phyloP scores from a whole-genome alignment of 2,113 vertebrate species.

The Oenanthe melanoleuca region DNA sequence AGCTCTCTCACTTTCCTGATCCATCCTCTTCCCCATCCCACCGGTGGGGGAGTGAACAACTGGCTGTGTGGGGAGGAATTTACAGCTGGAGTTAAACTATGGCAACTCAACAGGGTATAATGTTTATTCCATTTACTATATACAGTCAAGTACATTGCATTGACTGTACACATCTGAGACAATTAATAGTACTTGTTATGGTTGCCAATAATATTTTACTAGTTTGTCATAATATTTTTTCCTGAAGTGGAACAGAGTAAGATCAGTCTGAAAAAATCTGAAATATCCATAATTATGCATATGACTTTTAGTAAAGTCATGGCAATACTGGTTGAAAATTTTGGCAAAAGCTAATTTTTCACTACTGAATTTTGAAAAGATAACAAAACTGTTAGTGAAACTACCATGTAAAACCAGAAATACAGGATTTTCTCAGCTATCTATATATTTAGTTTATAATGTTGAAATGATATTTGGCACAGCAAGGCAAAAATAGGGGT shows the following conservation, averaged over 20 bases:
- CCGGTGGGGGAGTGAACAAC: accelerated
- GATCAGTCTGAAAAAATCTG: background rate
- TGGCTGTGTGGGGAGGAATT: background rate
- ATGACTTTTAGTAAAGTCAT: background rate
- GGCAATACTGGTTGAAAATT: background rate
- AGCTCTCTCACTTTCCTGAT: background rate
- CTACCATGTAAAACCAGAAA: background rate
- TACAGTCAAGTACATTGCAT: background rate
- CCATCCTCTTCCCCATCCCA: background rate
- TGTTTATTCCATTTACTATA: background rate
- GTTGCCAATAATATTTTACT: background rate
- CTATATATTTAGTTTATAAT: background rate
- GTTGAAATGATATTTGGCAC: background rate
- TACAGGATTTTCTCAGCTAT: background rate
- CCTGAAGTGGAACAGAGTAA: background rate
- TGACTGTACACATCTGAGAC: background rate
- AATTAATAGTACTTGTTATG: background rate
- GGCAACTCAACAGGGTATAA: background rate
- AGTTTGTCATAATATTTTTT: background rate
- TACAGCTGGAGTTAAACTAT: background rate
- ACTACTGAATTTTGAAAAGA: background rate
- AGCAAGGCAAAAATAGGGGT: background rate
- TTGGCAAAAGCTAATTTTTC: background rate
- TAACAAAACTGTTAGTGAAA: background rate
- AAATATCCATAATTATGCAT: background rate